A percentile compares a stretch with the other conserved stretches of the same genome.
These are phyloP conservation scores for Arizona elegans DNA, from an alignment of 2,113 vertebrate species.

Conservation along the genomic window DNA sequence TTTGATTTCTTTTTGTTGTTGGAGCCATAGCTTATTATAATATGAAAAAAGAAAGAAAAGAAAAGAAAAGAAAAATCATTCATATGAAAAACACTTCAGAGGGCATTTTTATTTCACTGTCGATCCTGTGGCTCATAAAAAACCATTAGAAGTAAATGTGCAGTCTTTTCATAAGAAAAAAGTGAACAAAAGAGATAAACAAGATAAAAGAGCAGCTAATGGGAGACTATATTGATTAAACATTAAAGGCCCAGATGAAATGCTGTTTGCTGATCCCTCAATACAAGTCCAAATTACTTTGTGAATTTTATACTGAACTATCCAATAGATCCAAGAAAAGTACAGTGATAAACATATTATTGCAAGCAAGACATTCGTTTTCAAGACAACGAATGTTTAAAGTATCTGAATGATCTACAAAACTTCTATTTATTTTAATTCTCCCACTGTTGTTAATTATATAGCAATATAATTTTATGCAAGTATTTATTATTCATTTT, in stretches of 20 bases:
- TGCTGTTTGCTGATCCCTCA: not conserved
- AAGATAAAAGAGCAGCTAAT: conserved; percentile 41
- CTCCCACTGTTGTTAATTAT: not conserved
- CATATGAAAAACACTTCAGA: conserved; percentile 15
- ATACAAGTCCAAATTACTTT: not conserved
- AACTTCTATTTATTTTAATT: not conserved
- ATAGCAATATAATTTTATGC: not conserved
- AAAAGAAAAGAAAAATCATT: not conserved
- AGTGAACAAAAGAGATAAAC: not conserved
- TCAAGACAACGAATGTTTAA: conserved; percentile 6
- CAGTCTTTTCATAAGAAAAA: conserved; percentile 3
- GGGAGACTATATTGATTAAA: conserved; percentile 15
- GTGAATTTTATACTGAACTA: conserved; percentile 1
- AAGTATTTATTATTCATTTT: not conserved
- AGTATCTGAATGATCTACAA: not conserved
- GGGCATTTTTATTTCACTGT: not conserved
- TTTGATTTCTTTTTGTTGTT: not conserved
- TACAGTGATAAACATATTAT: conserved; percentile 17
- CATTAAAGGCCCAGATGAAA: conserved; percentile 36
- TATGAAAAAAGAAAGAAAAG: conserved; percentile 1
- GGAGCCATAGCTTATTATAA: conserved; percentile 10
- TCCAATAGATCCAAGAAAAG: not conserved
- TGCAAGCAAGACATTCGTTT: not conserved
- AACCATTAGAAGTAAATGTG: not conserved
- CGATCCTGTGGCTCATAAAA: conserved; percentile 13